These are phyloP conservation scores for Polypedilum pembai DNA, from an alignment of 1,140 invertebrate genomes.

Conservation along the genomic window DNA sequence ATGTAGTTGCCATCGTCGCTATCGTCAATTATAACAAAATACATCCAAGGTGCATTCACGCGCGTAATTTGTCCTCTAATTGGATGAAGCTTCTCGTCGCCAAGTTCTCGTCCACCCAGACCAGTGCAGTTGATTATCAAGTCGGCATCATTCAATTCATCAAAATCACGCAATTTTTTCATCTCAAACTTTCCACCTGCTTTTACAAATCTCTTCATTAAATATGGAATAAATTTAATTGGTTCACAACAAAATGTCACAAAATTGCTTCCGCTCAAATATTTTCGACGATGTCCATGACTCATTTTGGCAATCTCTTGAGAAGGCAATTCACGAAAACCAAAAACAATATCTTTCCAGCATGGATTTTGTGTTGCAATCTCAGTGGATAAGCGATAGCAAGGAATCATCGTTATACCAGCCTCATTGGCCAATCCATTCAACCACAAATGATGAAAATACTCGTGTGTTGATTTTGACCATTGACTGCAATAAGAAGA, in stretches of 20 bases:
- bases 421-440: conserved; percentile 48
- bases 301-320: conserved; percentile 48
- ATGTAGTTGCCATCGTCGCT: conserved; percentile 57
- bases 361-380: conserved; percentile 35
- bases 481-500: conserved; percentile 48
- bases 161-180: conserved; percentile 43
- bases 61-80: conserved; percentile 63
- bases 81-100: conserved; percentile 51
- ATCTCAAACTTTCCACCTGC: conserved; percentile 49
- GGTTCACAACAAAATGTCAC: conserved; percentile 56
- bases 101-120: conserved; percentile 49
- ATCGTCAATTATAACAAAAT: conserved; percentile 48
- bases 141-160: conserved; percentile 51
- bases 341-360: conserved; percentile 54
- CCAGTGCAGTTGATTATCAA: conserved; percentile 69
- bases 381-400: conserved; percentile 45
- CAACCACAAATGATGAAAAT: conserved; percentile 55
- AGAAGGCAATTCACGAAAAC: conserved; percentile 45
- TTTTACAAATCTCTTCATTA: conserved; percentile 51
- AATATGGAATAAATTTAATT: conserved; percentile 50
- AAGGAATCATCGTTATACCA: conserved; percentile 54
- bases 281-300: conserved; percentile 44
- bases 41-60: conserved; percentile 57
- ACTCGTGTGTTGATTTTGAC: conserved; percentile 53
- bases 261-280: conserved; percentile 53